Base-by-base conservation (phyloP, 2,797 vertebrate species). In the Craterocephalus amniculus region DNA sequence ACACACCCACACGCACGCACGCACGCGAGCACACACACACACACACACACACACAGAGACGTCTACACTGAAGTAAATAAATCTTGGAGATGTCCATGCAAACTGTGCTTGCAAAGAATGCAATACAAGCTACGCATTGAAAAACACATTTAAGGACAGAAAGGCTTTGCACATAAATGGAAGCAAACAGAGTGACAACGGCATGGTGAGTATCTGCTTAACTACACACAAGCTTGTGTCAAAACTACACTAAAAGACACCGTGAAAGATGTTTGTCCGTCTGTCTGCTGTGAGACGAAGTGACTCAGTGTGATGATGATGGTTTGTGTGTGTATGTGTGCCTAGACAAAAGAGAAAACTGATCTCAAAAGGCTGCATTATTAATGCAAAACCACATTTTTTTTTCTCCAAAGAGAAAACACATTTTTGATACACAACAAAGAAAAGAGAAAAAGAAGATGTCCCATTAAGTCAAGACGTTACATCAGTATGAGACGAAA, bases 11-110 rank as follows among this genome's bases (percentile, higher is more conserved):
- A 61, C 63, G n/a, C 40, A 43, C 2, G 5, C 40, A 43, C 34
- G 26, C 64, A 51, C 55, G 72, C 49, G n/a, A n/a, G n/a, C 7
- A 57, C 40, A 43, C 40, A 43, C 40, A 43, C 2, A 1, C 40
- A 43, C 34, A 29, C 64, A 51, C 55, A 73, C 49, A 80, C 75
- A 63, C 48, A 62, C 63, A 34, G 32, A 34, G 32, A 72, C 67
- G 40, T 68, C 54, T 57, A 56, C 71, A 59, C 77, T 76, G 62
- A 83, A 85, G 79, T 81, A 85, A 87, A 92, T 87, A 90, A 91
- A 92, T 89, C 87, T 83, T 64, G 48, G 63, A 71, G 71, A 67
- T 79, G 88, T 88, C 85, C 78, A 63, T 71, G 74, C 76, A 79
- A 84, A 86, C 84, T 81, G 82, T 81, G 80, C 78, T 74, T 63